Evolutionary conservation across 1,140 invertebrate species (phyloP), one percentile per base, ranked within the genome.

Genomic region (Calliopsis andreniformis): DNA sequence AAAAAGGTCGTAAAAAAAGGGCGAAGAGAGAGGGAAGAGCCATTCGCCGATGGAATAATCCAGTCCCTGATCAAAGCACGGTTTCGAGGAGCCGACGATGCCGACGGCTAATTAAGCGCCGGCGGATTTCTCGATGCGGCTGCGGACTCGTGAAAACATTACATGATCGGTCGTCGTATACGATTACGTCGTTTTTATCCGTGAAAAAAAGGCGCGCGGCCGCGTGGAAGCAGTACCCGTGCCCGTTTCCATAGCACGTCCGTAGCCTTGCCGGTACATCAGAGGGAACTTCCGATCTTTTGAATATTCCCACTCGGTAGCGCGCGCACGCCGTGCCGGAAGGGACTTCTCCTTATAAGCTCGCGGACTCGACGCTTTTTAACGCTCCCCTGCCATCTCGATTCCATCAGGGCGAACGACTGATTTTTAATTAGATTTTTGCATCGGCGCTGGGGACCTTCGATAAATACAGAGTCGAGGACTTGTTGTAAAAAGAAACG

Each of bases 101-200:
- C 75, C 68, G 81, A 73, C 81, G 73, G 78, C 70, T 84, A 84
- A 84, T 84, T 84, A 84, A 84, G 66, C 78, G 69, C 72, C 72
- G 72, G 64, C 64, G 72, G 67, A 73, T 53, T 58, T 68, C 77
- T 73, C 80, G 61, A 82, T 82, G 76, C 63, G 64, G 64, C 55
- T 30, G 47, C 66, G 47, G 49, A 56, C 77, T 68, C 56, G 63
- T 82, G 68, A 70, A 79, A 82, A 58, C 76, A 85, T 85, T 85
- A 85, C 79, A 78, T 53, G 83, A 85, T 85, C 83, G 83, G 82
- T 85, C 83, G 83, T 80, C 83, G 84, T 85, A 85, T 85, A 85
- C 83, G 72, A 85, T 85, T 85, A 85, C 68, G 84, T 47, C 68
- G 71, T 85, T 85, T 84, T 85, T 85, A 63, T 75, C 67, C 42